phyloP scores from a whole-genome alignment of 2,888 invertebrate genomes.

The Liopterus haemorrhoidalis region DNA sequence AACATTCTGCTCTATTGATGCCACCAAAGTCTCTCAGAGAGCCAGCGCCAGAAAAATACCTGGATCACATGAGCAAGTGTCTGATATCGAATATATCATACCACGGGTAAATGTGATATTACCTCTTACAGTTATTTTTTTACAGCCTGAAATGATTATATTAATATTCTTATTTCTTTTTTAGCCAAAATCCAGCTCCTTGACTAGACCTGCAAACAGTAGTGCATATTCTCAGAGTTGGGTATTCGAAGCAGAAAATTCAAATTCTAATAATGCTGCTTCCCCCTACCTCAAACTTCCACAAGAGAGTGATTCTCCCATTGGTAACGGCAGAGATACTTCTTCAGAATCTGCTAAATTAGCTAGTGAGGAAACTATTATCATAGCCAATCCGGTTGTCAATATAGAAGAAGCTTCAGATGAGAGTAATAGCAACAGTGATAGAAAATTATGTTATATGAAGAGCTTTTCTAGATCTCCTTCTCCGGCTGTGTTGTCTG shows the following conservation, averaged over 20 bases:
- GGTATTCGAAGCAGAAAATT: slow-evolving; percentile 47
- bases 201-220: slow-evolving; percentile 37
- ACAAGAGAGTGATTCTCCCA: slow-evolving; percentile 9
- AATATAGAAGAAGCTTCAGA: slow-evolving; percentile 47
- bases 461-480: slow-evolving; percentile 49
- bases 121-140: no score
- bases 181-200: slow-evolving; percentile 44
- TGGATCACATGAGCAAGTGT: slow-evolving; percentile 46
- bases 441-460: slow-evolving; percentile 48
- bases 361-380: slow-evolving; percentile 23
- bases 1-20: slow-evolving; percentile 47
- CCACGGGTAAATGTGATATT: slow-evolving; percentile 45
- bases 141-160: no score
- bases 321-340: slow-evolving; percentile 22
- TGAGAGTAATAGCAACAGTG: slow-evolving; percentile 43
- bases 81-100: slow-evolving; percentile 51
- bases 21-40: slow-evolving; percentile 13
- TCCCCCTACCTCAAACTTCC: slow-evolving; percentile 40
- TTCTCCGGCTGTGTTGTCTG: slow-evolving; percentile 47
- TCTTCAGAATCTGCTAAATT: no score
- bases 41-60: slow-evolving; percentile 30
- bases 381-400: slow-evolving; percentile 46
- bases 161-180: no score
- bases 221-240: slow-evolving; percentile 47
- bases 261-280: slow-evolving; percentile 35